Evolutionary conservation across 2,888 invertebrate genomes (phyloP).

Genomic region (Trichogramma evanescens): DNA sequence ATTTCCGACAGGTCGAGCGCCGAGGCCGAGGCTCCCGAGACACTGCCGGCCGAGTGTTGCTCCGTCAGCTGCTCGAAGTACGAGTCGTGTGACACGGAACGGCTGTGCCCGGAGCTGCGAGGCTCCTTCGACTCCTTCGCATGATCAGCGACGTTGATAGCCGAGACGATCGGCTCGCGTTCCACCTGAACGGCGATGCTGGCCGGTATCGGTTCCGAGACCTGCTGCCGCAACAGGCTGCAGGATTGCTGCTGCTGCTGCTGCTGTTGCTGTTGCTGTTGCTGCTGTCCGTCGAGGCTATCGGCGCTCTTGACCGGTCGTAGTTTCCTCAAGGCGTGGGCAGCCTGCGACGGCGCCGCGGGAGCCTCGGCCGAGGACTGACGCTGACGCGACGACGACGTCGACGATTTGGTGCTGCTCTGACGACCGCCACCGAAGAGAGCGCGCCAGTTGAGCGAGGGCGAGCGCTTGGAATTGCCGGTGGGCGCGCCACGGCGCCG

Average conservation of each 20-base stretch:
- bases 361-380: not conserved
- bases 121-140: constrained; percentile 26
- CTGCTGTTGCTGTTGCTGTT: too few relatives aligned
- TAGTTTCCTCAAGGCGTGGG: constrained; percentile 44
- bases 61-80: constrained; percentile 78
- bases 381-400: not conserved
- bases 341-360: not conserved
- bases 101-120: constrained; percentile 52
- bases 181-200: constrained; percentile 34
- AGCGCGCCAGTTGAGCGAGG: constrained; percentile 67
- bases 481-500: constrained; percentile 63
- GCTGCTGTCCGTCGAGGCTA: constrained; percentile 48
- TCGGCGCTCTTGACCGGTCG: constrained; percentile 68
- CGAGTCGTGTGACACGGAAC: constrained; percentile 85
- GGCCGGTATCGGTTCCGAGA: too few relatives aligned
- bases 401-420: not conserved
- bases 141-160: constrained; percentile 49
- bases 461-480: constrained; percentile 57
- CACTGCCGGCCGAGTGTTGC: constrained; percentile 44
- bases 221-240: too few relatives aligned
- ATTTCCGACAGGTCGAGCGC: constrained; percentile 73
- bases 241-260: constrained; percentile 28
- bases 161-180: constrained; percentile 40
- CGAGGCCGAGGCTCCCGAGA: constrained; percentile 40
- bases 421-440: constrained; percentile 55